Base-by-base conservation (phyloP, 2,797 vertebrate genomes). In the Eulemur albifrons region DNA sequence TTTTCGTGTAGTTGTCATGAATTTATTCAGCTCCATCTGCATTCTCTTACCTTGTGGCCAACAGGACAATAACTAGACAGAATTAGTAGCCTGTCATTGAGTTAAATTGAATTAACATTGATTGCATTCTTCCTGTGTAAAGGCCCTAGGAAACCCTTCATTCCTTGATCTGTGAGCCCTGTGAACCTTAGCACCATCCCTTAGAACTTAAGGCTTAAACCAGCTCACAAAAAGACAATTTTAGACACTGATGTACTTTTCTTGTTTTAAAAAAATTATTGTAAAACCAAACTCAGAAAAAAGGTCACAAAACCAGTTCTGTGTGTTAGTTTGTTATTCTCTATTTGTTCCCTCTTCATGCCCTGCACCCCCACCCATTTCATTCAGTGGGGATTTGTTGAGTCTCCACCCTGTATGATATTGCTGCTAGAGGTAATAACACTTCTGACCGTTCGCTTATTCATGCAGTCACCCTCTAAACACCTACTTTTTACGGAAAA, bases 201-300 rank as follows among this genome's bases (percentile, higher is more conserved):
- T 65, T 87, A 63, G 70, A 93, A 52, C 76, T 82, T 84, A 92
- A 85, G 57, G 30, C 63, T 90, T 86, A 79, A 94, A 38, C 35
- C 65, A 92, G 38, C 57, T 93, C 57, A 27, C 70, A 93, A 81
- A 96, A 94, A 79, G 40, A 86, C 81, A 32, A 72, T 93, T 96
- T 94, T 95, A 93, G 50, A 91, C 32, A 93, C 59, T 83, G 25
- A 43, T 80, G 25, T 40, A 57, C 75, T 90, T 90, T 80, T 80
- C 32, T 96, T 59, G 38, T 96, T 95, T 96, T 80, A 96, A 97
- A 50, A 93, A 93, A 94, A 63, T 76, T 63, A 81, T 32, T 50
- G 0, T 81, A 86, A 76, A 61, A 81, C 48, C 27, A 81, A 85
- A 69, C 57, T 90, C 43, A 88, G 27, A 93, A 65, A 52, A 83